Percentiles rank a stretch among this genome's conserved stretches.
Evolutionary conservation across 2,113 vertebrate species (phyloP).

Genomic region (Phainopepla nitens): DNA sequence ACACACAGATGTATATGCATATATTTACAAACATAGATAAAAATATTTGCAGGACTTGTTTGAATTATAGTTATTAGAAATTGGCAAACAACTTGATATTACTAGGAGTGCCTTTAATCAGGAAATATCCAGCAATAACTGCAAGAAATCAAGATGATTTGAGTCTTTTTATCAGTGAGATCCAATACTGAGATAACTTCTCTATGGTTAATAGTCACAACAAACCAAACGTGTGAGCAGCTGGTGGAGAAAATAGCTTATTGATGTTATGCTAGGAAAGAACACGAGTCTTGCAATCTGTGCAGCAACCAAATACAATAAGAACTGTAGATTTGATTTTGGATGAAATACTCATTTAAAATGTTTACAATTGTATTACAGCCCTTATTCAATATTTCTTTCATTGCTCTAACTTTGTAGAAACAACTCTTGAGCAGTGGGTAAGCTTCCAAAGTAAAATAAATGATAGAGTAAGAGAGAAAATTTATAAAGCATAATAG

Average conservation of each 20-base stretch:
- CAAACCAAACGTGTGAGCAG: slow-evolving; percentile 36
- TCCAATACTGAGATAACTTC: background rate
- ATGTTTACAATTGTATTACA: slow-evolving; percentile 26
- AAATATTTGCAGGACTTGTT: background rate
- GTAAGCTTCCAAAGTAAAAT: slow-evolving; percentile 25
- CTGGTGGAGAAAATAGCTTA: slow-evolving; percentile 65
- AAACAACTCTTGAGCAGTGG: slow-evolving; percentile 18
- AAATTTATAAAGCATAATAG: slow-evolving; percentile 3
- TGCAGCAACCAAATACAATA: slow-evolving; percentile 48
- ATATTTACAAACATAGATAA: background rate
- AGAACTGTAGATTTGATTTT: slow-evolving; percentile 54
- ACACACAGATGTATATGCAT: background rate
- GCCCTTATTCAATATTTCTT: slow-evolving; percentile 46
- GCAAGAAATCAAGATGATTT: background rate
- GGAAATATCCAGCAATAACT: background rate
- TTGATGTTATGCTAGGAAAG: slow-evolving; percentile 54
- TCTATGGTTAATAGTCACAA: slow-evolving; percentile 7
- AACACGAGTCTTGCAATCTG: slow-evolving; percentile 56
- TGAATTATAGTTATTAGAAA: background rate
- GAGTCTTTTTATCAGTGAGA: background rate
- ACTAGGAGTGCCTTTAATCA: background rate
- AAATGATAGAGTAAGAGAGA: background rate
- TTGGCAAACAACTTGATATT: background rate
- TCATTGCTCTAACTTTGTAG: slow-evolving; percentile 35
- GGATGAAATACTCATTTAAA: slow-evolving; percentile 57